A percentile compares a stretch with the other conserved stretches of the same genome.
These are phyloP conservation scores for Microplitis mediator DNA, from an alignment of 1,140 invertebrate genomes.

Conservation along the genomic window DNA sequence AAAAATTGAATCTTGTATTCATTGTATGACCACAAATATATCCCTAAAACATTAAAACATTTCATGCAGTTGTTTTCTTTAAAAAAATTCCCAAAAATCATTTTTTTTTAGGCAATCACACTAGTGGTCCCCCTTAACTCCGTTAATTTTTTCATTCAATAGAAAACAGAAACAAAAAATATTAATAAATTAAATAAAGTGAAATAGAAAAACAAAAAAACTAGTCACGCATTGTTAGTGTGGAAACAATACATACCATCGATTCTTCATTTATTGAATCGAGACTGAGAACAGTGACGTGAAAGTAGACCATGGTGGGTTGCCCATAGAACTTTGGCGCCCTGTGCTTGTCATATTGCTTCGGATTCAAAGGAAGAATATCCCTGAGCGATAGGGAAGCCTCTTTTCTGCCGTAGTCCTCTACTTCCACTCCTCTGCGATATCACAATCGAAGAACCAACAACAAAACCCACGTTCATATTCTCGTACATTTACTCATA, in stretches of 20 bases:
- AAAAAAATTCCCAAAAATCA: too few relatives aligned
- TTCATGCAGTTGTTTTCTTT: too few relatives aligned
- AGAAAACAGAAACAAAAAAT: too few relatives aligned
- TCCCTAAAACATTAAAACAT: too few relatives aligned
- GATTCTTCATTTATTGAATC: slow-evolving; percentile 91
- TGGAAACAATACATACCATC: slow-evolving; percentile 71
- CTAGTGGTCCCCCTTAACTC: too few relatives aligned
- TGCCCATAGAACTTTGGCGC: slow-evolving; percentile 84
- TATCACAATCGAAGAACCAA: slow-evolving; percentile 31
- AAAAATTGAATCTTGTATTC: too few relatives aligned
- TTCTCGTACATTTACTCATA: neutral
- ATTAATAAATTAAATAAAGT: neutral
- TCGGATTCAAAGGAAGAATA: slow-evolving; percentile 82
- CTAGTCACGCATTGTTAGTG: slow-evolving; percentile 11
- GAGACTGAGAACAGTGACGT: slow-evolving; percentile 84
- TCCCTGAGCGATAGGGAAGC: slow-evolving; percentile 73
- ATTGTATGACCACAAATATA: too few relatives aligned
- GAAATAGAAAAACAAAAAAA: neutral
- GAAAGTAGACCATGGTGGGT: slow-evolving; percentile 86
- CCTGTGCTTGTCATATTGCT: slow-evolving; percentile 88
- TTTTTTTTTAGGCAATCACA: too few relatives aligned
- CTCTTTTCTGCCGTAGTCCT: slow-evolving; percentile 58
- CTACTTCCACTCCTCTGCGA: slow-evolving; percentile 54
- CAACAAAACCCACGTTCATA: slow-evolving; percentile 14
- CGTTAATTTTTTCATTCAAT: too few relatives aligned